Evolutionary conservation across 2,113 vertebrate species (phyloP), one percentile per base, ranked within the genome.

Genomic region (Hypanus sabinus): DNA sequence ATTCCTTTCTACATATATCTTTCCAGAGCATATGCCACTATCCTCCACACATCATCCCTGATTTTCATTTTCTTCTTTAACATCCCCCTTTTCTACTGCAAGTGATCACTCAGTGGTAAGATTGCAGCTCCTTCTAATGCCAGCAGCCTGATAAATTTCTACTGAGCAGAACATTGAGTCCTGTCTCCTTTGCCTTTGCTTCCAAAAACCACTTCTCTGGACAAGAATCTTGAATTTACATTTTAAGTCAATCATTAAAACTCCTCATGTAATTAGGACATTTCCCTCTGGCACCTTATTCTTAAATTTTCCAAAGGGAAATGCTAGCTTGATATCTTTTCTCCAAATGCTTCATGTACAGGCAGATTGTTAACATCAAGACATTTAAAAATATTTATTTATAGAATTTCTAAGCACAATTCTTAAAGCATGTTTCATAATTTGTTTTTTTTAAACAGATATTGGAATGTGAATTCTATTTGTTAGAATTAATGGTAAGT

Each of bases 391-490:
- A 10, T 46, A 76, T 75, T 20, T 60, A 36, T 94, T 94, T 71
- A 68, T 79, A 80, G 75, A 80, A 55, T 65, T 3, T 14, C 46
- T 60, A 27, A 62, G 75, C 7, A 10, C 18, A 65, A 9, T 38
- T 91, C 38, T 65, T 94, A 55, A 36, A 62, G 30, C 77, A 22
- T 22, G 93, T 4, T 93, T 94, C 5, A 8, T 88, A n/a, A 88
- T 60, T 75, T 62, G 57, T 95, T 95, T 93, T n/a, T 88, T 95
- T 94, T 73, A 4, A 22, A 93, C 96, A 99, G 98, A 98, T 99
- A 97, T 95, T 99, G 97, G 99, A 99, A 97, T 99, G 98, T 97
- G 99, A 99, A 97, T 99, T 99, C 97, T 99, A 99, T 96, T 97
- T 99, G 94, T 96, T 99, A 97, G 99, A 99, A 96, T 96, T 99